These are phyloP conservation scores for Montifringilla adamsi DNA, from an alignment of 2,113 vertebrate genomes.

Conservation along the genomic window DNA sequence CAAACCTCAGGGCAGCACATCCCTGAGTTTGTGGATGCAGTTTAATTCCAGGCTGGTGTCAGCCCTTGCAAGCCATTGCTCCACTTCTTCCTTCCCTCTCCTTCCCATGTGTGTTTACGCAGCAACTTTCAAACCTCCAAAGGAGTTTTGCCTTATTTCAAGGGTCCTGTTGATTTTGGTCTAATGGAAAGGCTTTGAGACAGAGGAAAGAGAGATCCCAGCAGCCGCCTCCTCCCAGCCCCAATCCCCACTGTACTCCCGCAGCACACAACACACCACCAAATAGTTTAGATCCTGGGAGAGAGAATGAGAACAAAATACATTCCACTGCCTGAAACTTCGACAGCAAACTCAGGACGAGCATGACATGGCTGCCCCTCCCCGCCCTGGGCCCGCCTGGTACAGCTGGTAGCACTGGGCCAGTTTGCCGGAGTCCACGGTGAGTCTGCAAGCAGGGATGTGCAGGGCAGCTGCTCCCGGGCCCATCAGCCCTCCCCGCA, in stretches of 20 bases:
- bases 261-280: not conserved
- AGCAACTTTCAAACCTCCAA: not conserved
- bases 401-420: not conserved
- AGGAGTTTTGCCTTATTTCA: not conserved
- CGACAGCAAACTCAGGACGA: not conserved
- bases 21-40: not conserved
- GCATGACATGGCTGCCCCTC: rapidly evolving
- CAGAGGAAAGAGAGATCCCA: not conserved
- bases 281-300: not conserved
- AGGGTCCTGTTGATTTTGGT: not conserved
- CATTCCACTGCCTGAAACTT: not conserved
- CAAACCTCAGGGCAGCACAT: not conserved
- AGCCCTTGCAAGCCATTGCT: not conserved
- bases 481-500: slow-evolving; percentile 40
- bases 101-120: not conserved
- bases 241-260: not conserved
- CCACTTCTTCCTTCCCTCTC: not conserved
- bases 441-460: not conserved
- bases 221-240: not conserved
- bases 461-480: rapidly evolving
- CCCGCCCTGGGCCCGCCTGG: rapidly evolving
- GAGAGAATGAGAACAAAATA: not conserved
- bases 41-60: not conserved
- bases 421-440: not conserved
- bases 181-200: not conserved